phyloP scores from a whole-genome alignment of 1,140 invertebrate species.

The Tetramorium alpestre region DNA sequence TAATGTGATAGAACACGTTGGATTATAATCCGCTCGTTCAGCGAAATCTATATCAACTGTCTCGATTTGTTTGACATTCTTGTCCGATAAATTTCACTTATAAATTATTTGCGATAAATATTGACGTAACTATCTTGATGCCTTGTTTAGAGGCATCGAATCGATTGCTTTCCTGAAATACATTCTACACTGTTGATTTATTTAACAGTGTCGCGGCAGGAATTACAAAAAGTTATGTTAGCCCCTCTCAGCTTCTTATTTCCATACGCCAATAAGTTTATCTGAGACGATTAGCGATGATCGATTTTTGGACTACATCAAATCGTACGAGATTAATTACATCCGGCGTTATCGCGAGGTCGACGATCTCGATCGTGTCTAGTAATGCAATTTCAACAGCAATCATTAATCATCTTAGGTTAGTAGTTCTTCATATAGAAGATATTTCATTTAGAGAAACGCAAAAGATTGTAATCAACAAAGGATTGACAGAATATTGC shows the following conservation, averaged over 20 bases:
- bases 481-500: neutral
- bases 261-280: neutral
- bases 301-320: neutral
- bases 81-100: neutral
- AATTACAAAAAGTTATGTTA: neutral
- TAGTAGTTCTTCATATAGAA: neutral
- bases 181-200: neutral
- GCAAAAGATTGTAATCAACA: neutral
- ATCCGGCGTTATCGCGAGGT: neutral
- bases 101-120: slow-evolving; percentile 24
- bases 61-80: neutral
- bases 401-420: neutral
- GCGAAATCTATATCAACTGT: neutral
- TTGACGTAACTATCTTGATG: neutral
- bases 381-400: neutral
- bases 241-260: neutral
- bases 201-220: neutral
- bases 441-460: neutral
- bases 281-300: neutral
- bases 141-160: neutral
- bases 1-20: neutral
- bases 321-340: neutral
- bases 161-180: neutral
- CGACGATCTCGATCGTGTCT: neutral
- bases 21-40: neutral